Conservation (phyloP, 2,797 vertebrate species). For the Muraenolepis orangiensis region DNA sequence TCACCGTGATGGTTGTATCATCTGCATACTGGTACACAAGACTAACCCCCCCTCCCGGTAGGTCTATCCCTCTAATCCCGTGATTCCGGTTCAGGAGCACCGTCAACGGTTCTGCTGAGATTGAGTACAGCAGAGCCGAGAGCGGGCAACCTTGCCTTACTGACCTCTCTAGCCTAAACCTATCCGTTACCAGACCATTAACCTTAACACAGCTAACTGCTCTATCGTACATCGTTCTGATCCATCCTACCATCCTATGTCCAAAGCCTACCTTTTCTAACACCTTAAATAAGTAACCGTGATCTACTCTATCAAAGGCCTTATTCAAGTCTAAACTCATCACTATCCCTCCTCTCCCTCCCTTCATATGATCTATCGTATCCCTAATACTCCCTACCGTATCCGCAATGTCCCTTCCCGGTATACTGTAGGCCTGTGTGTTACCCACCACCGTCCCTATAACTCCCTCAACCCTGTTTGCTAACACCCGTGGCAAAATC, state of each 20-base stretch:
- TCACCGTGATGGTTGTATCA: constrained; percentile 3
- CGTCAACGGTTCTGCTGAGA: not conserved
- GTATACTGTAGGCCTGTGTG: not conserved
- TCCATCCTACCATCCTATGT: too few relatives aligned
- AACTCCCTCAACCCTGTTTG: not conserved
- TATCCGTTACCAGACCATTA: not conserved
- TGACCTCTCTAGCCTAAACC: not conserved
- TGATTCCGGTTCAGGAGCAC: not conserved
- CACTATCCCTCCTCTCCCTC: not conserved
- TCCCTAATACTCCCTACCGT: not conserved
- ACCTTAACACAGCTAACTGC: constrained; percentile 1
- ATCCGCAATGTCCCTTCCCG: constrained; percentile 1
- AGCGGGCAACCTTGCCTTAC: constrained; percentile 2
- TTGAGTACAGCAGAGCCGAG: not conserved
- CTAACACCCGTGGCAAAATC: not conserved
- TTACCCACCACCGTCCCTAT: not conserved
- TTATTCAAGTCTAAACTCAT: constrained; percentile 2
- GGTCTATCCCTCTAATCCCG: not conserved
- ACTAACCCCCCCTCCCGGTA: not conserved
- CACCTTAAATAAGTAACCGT: not conserved
- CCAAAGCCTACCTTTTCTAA: too few relatives aligned
- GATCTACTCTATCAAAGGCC: not conserved
- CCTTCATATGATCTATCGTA: not conserved
- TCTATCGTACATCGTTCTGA: not conserved
- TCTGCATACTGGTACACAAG: constrained; percentile 6